Conservation (phyloP, 2,888 invertebrate species). For the Eueremaeus valkanovi region DNA sequence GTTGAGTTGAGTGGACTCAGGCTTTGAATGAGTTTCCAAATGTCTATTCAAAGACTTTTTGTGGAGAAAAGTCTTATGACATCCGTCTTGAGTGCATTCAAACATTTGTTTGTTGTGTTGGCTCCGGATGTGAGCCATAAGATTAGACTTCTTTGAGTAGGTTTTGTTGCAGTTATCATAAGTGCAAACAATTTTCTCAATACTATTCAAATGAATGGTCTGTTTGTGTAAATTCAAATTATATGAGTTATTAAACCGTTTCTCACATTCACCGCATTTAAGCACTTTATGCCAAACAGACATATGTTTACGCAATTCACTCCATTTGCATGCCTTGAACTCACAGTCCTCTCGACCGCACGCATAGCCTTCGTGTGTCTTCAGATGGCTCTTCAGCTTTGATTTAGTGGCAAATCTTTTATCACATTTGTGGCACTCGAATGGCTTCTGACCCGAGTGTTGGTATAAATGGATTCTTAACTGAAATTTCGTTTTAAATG, state of each 20-base stretch:
- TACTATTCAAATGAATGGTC: constrained; percentile 16
- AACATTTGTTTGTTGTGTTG: neutral
- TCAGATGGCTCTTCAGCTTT: constrained; percentile 27
- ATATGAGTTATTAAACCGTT: too few relatives aligned
- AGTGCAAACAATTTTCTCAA: constrained; percentile 19
- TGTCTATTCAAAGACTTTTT: constrained; percentile 21
- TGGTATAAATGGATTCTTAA: constrained; percentile 28
- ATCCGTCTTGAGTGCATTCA: constrained; percentile 27
- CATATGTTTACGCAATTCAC: constrained; percentile 35
- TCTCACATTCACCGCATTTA: too few relatives aligned
- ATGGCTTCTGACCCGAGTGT: constrained; percentile 38
- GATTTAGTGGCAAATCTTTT: constrained; percentile 6
- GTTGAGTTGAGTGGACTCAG: neutral
- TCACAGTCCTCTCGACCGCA: constrained; percentile 26
- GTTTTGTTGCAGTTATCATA: constrained; percentile 30
- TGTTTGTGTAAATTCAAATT: constrained; percentile 12
- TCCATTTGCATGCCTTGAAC: constrained; percentile 24
- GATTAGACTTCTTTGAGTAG: constrained; percentile 12
- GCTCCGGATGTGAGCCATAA: constrained; percentile 16
- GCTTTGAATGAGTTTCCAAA: constrained; percentile 28
- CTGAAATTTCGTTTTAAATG: constrained; percentile 33
- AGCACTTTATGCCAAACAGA: constrained; percentile 32
- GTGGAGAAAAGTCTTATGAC: constrained; percentile 17
- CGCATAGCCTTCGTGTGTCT: constrained; percentile 26
- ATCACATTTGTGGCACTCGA: constrained; percentile 39